Base-by-base conservation (phyloP, 2,113 vertebrate genomes). In the Bufo bufo region DNA sequence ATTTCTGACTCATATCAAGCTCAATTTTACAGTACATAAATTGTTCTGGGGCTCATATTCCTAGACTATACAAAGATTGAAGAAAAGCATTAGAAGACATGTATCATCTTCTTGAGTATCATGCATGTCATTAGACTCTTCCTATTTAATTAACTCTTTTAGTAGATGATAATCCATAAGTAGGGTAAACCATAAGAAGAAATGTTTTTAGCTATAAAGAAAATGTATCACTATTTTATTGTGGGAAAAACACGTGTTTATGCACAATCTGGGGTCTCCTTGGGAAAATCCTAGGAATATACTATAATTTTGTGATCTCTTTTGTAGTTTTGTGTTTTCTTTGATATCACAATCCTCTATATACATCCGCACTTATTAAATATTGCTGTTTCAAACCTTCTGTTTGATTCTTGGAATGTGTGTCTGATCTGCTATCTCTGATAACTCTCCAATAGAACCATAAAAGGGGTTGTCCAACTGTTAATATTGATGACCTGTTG, bases 11-110 rank as follows among this genome's bases (percentile, higher is more conserved):
- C 45, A 1, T 69, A 52, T 84, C 47, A 71, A 84, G 82, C 63
- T 52, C 47, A 84, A 65, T 84, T 84, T 84, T 84, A 71, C 47
- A 84, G 82, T 84, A 84, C 82, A 84, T 84, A 84, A 84, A 84
- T 84, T 69, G 82, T 52, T 84, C 82, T 69, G 7, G 82, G 49
- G 47, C 49, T 71, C 49, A 71, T 49, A 54, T 84, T 84, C 63
- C 49, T 13, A 65, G 80, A 63, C 58, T 82, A 82, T 20, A 71
- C 20, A 49, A 50, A 66, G 82, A 84, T 17, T 84, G 63, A 33
- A 83, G 45, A 52, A n/a, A 84, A 69, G 63, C 14, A 71, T 84
- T 84, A 84, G 16, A 45, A 84, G 63, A 71, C 59, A 83, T 83
- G 45, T 52, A 84, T 84, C 47, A 66, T 69, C 65, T 66, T 33